Conservation (phyloP, 2,888 invertebrate species). For the Xestia c-nigrum region DNA sequence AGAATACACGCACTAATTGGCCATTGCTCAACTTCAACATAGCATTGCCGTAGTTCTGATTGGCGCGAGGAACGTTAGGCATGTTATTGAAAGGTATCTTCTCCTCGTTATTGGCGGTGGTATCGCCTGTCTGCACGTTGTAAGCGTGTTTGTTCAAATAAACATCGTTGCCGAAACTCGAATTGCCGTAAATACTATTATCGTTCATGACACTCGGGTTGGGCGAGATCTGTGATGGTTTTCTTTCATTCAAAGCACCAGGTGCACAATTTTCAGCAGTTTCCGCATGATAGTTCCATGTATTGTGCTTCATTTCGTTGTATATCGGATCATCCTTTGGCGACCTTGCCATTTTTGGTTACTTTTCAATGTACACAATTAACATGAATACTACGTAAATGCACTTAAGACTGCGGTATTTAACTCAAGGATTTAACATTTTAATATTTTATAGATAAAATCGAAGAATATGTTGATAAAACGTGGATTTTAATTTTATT, state of each 20-base stretch:
- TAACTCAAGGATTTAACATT: conserved; percentile 84
- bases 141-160: conserved; percentile 84
- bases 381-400: conserved; percentile 70
- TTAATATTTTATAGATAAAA: conserved; percentile 72
- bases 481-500: conserved; percentile 83
- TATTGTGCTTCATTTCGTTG: conserved; percentile 85
- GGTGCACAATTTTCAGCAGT: conserved; percentile 82
- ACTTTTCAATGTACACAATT: conserved; percentile 74
- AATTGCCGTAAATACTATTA: conserved; percentile 81
- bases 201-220: conserved; percentile 78
- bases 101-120: conserved; percentile 79
- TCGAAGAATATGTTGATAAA: conserved; percentile 75
- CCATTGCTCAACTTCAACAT: conserved; percentile 87
- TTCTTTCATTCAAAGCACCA: conserved; percentile 81
- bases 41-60: conserved; percentile 86
- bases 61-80: conserved; percentile 77
- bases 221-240: conserved; percentile 76
- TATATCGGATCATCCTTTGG: conserved; percentile 88
- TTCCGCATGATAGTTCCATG: conserved; percentile 87
- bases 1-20: conserved; percentile 84
- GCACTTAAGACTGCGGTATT: conserved; percentile 65
- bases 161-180: conserved; percentile 82
- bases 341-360: conserved; percentile 90
- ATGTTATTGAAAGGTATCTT: conserved; percentile 78
- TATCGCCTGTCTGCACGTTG: conserved; percentile 79